These are phyloP conservation scores for Pheosia tremula DNA, from an alignment of 2,888 invertebrate genomes.

Conservation along the genomic window DNA sequence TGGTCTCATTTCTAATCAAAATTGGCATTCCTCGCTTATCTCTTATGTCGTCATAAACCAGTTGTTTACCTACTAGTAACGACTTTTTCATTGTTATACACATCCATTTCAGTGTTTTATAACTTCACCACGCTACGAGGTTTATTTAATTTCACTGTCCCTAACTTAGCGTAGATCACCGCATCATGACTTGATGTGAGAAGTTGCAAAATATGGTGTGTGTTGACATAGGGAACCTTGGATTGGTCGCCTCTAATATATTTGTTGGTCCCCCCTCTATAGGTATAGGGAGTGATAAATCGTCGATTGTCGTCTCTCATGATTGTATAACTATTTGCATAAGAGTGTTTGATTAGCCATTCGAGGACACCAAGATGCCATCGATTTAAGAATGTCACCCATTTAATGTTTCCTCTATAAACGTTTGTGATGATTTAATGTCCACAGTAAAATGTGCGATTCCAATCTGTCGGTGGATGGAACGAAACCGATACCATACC, in stretches of 20 bases:
- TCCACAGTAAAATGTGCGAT: conserved; percentile 58
- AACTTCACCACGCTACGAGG: conserved; percentile 25
- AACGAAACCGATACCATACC: conserved; percentile 62
- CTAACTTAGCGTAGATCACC: conserved; percentile 23
- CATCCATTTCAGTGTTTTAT: conserved; percentile 38
- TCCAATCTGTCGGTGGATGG: conserved; percentile 56
- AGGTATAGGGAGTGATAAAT: conserved; percentile 61
- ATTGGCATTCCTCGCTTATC: conserved; percentile 79
- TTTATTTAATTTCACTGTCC: conserved; percentile 32
- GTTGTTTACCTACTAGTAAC: conserved; percentile 61
- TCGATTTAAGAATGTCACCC: conserved; percentile 61
- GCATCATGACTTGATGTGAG: conserved; percentile 33
- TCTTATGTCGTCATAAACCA: conserved; percentile 59
- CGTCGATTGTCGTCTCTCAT: conserved; percentile 60
- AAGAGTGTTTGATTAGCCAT: conserved; percentile 65
- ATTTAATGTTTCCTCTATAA: conserved; percentile 69
- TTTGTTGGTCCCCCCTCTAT: conserved; percentile 50
- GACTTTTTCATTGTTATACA: conserved; percentile 55
- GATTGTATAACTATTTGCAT: conserved; percentile 72
- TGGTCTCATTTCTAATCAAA: conserved; percentile 79
- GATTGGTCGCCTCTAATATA: conserved; percentile 57
- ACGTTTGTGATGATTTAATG: conserved; percentile 58
- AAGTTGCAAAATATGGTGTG: conserved; percentile 52
- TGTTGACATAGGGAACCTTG: conserved; percentile 53
- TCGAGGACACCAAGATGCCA: conserved; percentile 56